Percentiles rank a stretch among this genome's conserved stretches.
phyloP scores from a whole-genome alignment of 2,113 vertebrate genomes.

The Pitta sordida region DNA sequence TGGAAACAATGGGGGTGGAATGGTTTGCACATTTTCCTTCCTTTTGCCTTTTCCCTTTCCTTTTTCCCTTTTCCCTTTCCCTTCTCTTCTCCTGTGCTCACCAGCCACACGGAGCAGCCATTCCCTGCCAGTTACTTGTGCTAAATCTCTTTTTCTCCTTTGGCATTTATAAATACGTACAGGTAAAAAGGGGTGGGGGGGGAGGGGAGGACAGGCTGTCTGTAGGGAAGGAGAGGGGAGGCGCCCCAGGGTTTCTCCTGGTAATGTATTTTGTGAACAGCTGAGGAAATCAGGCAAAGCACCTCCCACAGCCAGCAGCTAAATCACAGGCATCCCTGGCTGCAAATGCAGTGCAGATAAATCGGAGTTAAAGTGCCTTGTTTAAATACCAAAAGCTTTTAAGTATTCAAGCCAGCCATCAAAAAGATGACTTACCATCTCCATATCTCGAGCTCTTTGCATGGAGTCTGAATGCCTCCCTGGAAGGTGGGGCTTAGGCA shows the following conservation, averaged over 20 bases:
- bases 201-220: constrained; percentile 34
- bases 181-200: neutral
- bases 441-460: constrained; percentile 40
- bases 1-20: neutral
- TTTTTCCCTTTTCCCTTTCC: neutral
- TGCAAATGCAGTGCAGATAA: neutral
- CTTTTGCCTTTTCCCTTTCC: neutral
- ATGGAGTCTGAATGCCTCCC: constrained; percentile 37
- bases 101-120: neutral
- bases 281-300: constrained; percentile 28
- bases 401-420: constrained; percentile 11
- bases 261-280: constrained; percentile 18
- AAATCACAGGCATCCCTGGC: neutral
- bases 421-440: constrained; percentile 27
- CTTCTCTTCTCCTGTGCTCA: neutral
- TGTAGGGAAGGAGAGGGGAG: neutral
- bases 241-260: constrained; percentile 1
- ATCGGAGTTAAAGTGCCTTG: constrained; percentile 40
- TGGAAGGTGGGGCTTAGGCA: constrained; percentile 34
- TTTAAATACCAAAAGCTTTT: constrained; percentile 59
- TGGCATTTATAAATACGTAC: neutral
- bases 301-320: constrained; percentile 23
- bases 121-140: neutral
- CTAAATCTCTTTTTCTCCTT: constrained; percentile 24
- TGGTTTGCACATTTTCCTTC: neutral